Evolutionary conservation across 2,113 vertebrate species (phyloP), one percentile per base, ranked within the genome.

Genomic region (Craseonycteris thonglongyai): DNA sequence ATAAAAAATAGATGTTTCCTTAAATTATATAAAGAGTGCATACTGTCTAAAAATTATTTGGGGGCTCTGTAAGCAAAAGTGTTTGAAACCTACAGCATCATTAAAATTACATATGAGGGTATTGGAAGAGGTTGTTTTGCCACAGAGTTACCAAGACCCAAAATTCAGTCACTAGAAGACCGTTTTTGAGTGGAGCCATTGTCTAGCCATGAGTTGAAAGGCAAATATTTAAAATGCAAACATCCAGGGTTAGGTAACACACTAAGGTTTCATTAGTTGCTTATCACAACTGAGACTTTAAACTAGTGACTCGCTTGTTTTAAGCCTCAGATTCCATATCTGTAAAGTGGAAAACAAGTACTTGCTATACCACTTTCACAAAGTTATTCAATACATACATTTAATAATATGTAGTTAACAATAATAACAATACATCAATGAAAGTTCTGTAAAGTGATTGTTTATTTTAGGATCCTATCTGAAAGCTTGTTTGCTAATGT

Each of bases 151-250:
- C 35, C 38, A 88, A 61, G 30, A 59, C 51, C 42, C 61, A 78
- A 85, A 84, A 69, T 63, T 88, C 54, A 59, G 49, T 88, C 51
- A 49, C 69, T 56, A 38, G 30, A 79, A 28, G 18, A 56, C 9
- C 14, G 35, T 58, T 90, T 80, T 65, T 51, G 61, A 22, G 16
- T 85, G 51, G 28, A 74, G 8, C 4, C 72, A 61, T 79, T 66
- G 86, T 93, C 74, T 81, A 42, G 35, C 6, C 45, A 24, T 42
- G 79, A 93, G 28, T 9, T 79, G 69, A 94, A 95, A 93, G 65
- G 69, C 83, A 95, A 93, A 96, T 87, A 94, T 94, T 91, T 84
- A 80, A 87, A 79, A 66, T 80, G 42, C 59, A 96, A 94, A 90
- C 63, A 93, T 49, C 19, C 45, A 54, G 16, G 21, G 18, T 54